Evolutionary conservation across 2,888 invertebrate genomes (phyloP).

Genomic region (Miltochrista miniata): DNA sequence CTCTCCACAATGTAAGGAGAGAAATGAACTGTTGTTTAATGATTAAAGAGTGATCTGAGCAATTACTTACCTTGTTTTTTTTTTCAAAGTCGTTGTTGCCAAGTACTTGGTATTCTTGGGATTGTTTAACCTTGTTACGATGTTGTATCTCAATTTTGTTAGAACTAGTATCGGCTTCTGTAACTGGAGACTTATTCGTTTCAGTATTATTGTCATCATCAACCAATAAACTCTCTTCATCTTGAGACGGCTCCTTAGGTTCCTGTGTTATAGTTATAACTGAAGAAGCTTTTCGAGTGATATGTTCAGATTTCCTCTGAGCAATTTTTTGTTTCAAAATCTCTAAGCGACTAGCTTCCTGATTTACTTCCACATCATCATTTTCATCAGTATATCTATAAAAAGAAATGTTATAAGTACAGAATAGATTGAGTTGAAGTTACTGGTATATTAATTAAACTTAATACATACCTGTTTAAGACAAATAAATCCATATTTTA

Average conservation of each 20-base stretch:
- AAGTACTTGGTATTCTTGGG: constrained; percentile 85
- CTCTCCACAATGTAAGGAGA: no score
- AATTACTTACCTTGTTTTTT: constrained; percentile 72
- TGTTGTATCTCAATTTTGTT: constrained; percentile 20
- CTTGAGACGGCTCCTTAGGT: constrained; percentile 12
- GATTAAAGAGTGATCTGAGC: neutral
- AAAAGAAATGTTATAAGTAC: constrained; percentile 3
- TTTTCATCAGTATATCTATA: constrained; percentile 75
- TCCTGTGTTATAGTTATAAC: constrained; percentile 42
- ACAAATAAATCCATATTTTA: constrained; percentile 87
- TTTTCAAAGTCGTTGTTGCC: constrained; percentile 85
- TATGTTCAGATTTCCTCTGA: constrained; percentile 70
- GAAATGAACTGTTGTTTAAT: no score
- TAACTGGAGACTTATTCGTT: neutral
- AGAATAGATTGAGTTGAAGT: neutral
- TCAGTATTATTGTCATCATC: neutral
- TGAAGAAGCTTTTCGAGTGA: constrained; percentile 47
- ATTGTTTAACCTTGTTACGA: constrained; percentile 26
- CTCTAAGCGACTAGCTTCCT: constrained; percentile 83
- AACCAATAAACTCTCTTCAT: neutral
- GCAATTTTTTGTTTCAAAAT: constrained; percentile 85
- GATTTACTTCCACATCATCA: constrained; percentile 59
- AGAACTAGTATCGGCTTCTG: constrained; percentile 18
- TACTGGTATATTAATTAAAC: neutral
- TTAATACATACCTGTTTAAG: constrained; percentile 84